These are phyloP conservation scores for Periophthalmodon schlosseri DNA, from an alignment of 2,113 vertebrate genomes.

Conservation along the genomic window DNA sequence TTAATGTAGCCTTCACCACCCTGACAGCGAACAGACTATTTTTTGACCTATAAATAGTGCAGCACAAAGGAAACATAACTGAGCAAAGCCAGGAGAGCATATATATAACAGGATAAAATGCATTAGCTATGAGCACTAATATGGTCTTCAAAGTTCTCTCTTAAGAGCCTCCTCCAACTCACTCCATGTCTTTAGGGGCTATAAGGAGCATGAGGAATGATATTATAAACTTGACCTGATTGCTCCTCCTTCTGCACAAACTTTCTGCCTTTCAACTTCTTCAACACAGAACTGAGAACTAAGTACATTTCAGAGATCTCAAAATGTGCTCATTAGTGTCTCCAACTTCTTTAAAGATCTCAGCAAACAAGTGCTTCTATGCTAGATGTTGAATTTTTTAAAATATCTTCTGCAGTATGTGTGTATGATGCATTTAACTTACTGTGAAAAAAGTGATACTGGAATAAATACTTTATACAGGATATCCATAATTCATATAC, in stretches of 20 bases:
- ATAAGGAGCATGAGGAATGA: conserved; percentile 62
- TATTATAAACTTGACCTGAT: conserved; percentile 32
- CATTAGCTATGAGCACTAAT: conserved; percentile 50
- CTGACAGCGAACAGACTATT: conserved; percentile 24
- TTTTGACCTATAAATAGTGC: conserved; percentile 41
- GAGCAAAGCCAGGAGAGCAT: conserved; percentile 38
- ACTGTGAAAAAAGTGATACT: neutral
- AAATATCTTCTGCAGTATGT: neutral
- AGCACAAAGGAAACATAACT: conserved; percentile 42
- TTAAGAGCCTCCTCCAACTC: conserved; percentile 50
- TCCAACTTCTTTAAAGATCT: conserved; percentile 14
- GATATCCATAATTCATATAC: too few species aligned
- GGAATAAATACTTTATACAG: neutral
- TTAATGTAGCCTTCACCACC: neutral
- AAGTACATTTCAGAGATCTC: conserved; percentile 46
- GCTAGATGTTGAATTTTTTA: neutral
- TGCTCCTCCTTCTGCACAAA: conserved; percentile 23
- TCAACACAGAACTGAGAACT: conserved; percentile 24
- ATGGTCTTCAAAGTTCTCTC: conserved; percentile 58
- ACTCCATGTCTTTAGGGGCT: conserved; percentile 40
- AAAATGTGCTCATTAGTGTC: conserved; percentile 52
- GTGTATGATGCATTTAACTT: neutral
- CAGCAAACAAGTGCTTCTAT: neutral
- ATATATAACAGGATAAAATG: conserved; percentile 54
- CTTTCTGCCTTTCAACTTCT: conserved; percentile 30